Conservation (phyloP, 2,888 invertebrate genomes). For the Drosophila borborema region DNA sequence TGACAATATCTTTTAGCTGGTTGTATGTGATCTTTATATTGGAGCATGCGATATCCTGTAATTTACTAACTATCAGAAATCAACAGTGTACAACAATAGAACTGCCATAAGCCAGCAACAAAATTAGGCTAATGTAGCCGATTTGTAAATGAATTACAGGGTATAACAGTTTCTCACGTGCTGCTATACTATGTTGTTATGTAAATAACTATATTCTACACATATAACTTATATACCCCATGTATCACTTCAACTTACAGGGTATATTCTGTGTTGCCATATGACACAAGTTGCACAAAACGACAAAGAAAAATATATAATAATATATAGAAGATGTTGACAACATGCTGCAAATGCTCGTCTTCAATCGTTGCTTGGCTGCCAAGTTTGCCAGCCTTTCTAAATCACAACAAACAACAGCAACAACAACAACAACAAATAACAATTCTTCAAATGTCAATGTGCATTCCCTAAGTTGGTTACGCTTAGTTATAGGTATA, state of each 20-base stretch:
- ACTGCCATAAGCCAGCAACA: not conserved
- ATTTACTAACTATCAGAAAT: too few relatives aligned
- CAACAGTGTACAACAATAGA: not conserved
- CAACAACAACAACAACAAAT: conserved; percentile 17
- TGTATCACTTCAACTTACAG: not conserved
- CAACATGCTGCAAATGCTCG: conserved; percentile 41
- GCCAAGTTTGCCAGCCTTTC: conserved; percentile 59
- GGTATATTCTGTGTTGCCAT: not conserved
- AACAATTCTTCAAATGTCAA: conserved; percentile 69
- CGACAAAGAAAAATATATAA: not conserved
- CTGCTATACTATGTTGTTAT: too few relatives aligned
- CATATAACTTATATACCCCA: conserved; percentile 11
- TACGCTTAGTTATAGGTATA: conserved; percentile 13
- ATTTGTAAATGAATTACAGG: not conserved
- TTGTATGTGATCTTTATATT: too few relatives aligned
- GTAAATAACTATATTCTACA: not conserved
- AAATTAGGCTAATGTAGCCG: not conserved
- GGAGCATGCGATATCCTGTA: too few relatives aligned
- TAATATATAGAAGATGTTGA: conserved; percentile 30
- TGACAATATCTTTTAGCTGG: too few relatives aligned
- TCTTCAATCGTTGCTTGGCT: conserved; percentile 43
- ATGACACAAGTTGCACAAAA: conserved; percentile 22
- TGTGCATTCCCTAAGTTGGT: conserved; percentile 51
- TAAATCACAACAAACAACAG: conserved; percentile 45
- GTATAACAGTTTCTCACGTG: not conserved